Evolutionary conservation across 2,113 vertebrate species (phyloP).

Genomic region (Motacilla tschutschensis): DNA sequence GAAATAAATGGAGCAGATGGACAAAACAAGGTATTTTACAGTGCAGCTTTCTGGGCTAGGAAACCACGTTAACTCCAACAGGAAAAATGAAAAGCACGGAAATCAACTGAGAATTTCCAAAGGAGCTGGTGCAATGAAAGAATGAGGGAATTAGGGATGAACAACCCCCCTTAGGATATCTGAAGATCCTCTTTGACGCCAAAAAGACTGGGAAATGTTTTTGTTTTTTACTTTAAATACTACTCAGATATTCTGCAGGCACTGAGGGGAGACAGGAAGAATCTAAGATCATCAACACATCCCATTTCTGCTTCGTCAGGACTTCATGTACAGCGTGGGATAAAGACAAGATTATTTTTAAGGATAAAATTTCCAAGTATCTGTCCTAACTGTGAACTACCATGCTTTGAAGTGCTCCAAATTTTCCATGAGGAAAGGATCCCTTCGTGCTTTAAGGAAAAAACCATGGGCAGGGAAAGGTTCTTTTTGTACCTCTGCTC

Average conservation of each 20-base stretch:
- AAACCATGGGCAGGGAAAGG: neutral
- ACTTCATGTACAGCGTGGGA: neutral
- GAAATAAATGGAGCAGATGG: neutral
- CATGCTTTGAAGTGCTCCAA: fast-evolving
- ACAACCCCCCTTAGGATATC: neutral
- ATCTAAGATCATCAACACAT: neutral
- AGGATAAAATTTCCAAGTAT: neutral
- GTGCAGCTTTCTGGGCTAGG: neutral
- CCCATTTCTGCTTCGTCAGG: neutral
- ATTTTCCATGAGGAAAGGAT: neutral
- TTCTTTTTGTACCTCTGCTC: neutral
- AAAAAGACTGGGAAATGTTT: neutral
- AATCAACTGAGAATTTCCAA: neutral
- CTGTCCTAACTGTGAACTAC: neutral
- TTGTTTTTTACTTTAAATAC: neutral
- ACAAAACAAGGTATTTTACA: neutral
- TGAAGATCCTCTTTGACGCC: neutral
- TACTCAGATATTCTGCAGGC: neutral
- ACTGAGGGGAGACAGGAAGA: neutral
- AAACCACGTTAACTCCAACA: neutral
- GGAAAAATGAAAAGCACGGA: neutral
- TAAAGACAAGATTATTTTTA: neutral
- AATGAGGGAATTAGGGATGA: neutral
- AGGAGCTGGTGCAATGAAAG: neutral
- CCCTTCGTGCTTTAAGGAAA: neutral